Evolutionary conservation across 2,113 vertebrate genomes (phyloP).

Genomic region (Lycaon pictus): DNA sequence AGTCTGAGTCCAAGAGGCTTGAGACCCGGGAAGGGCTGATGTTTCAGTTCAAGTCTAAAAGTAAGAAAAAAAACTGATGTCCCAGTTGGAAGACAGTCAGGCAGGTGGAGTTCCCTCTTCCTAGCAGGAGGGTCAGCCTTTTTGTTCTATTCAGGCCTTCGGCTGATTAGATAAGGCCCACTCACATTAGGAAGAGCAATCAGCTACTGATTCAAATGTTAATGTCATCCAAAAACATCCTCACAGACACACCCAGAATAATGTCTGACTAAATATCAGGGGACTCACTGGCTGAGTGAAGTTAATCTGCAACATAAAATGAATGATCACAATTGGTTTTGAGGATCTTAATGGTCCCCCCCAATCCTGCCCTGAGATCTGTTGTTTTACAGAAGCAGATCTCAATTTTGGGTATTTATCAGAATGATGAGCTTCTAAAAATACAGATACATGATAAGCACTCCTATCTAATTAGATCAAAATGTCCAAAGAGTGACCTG

Average conservation of each 20-base stretch:
- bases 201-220: background rate
- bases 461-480: background rate
- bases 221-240: background rate
- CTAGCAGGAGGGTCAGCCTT: background rate
- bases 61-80: background rate
- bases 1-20: background rate
- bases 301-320: background rate
- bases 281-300: background rate
- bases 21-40: background rate
- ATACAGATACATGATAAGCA: background rate
- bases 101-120: background rate
- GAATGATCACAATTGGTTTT: background rate
- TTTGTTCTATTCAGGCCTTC: background rate
- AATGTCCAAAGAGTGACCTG: background rate
- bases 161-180: background rate
- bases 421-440: slow-evolving; percentile 1
- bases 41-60: background rate
- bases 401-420: background rate
- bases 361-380: background rate
- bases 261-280: background rate
- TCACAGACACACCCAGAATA: background rate
- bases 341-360: background rate
- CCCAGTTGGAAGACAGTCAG: background rate
- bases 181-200: background rate
- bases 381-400: background rate